Percentiles rank a stretch among this genome's conserved stretches.
These are phyloP conservation scores for Nymphalis c-album DNA, from an alignment of 2,888 invertebrate species.

Conservation along the genomic window DNA sequence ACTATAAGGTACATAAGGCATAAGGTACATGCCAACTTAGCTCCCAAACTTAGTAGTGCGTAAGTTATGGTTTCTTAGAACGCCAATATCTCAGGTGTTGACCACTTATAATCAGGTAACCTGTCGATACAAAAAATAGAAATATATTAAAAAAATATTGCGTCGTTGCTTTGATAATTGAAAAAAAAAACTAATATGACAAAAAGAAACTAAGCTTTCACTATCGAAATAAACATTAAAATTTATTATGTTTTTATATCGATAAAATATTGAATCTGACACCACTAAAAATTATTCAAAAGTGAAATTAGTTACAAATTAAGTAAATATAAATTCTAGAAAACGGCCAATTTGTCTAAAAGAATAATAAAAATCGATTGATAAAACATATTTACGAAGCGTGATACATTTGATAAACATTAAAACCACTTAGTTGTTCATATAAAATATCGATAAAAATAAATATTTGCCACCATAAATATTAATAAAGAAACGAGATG, in stretches of 20 bases:
- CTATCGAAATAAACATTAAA: not conserved
- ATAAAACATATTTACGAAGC: not conserved
- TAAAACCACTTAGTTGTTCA: not conserved
- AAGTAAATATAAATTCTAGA: not conserved
- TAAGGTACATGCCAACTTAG: no score
- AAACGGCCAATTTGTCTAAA: slow-evolving; percentile 4
- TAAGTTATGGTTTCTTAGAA: no score
- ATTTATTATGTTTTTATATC: not conserved
- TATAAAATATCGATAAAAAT: not conserved
- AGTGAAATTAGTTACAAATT: slow-evolving; percentile 9
- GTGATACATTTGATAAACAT: not conserved
- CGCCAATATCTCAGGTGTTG: no score
- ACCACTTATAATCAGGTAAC: no score
- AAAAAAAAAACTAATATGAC: not conserved
- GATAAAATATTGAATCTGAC: not conserved
- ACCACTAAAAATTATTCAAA: slow-evolving; percentile 1
- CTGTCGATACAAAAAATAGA: no score
- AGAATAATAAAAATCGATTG: not conserved
- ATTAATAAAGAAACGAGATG: slow-evolving; percentile 2
- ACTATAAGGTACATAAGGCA: no score
- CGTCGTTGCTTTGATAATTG: no score
- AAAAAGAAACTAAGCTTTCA: slow-evolving; percentile 1
- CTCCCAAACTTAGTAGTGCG: no score
- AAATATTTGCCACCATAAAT: slow-evolving; percentile 1
- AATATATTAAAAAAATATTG: no score